Evolutionary conservation across 1,140 invertebrate species (phyloP).

Genomic region (Chelonus insularis): DNA sequence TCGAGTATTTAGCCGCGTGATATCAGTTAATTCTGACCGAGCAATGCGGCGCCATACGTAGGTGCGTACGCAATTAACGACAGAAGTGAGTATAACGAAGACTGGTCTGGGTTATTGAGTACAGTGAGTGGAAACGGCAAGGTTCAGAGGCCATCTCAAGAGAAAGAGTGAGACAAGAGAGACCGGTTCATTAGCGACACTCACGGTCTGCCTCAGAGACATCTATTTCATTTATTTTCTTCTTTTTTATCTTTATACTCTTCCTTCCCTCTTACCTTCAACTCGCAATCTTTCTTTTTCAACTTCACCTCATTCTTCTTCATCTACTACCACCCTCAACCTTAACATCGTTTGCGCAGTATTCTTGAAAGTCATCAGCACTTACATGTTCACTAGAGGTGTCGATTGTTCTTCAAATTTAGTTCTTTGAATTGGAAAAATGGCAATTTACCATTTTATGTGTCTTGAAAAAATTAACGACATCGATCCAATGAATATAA

Average conservation of each 20-base stretch:
- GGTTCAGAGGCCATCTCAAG: constrained; percentile 1
- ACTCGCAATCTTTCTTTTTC: background rate
- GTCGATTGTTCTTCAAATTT: constrained; percentile 1
- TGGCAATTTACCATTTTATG: constrained; percentile 6
- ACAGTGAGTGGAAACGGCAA: constrained; percentile 13
- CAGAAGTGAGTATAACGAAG: constrained; percentile 27
- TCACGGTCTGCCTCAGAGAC: constrained; percentile 22
- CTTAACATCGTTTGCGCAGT: background rate
- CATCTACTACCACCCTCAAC: background rate
- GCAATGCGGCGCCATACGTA: constrained; percentile 25
- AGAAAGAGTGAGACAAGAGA: constrained; percentile 28
- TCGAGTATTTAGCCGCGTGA: constrained; percentile 31
- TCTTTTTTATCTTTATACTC: constrained; percentile 10
- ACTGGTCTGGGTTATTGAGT: constrained; percentile 17
- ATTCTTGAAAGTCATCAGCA: constrained; percentile 1
- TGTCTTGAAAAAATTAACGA: background rate
- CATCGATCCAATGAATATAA: background rate
- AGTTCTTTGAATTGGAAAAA: background rate
- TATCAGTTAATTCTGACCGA: constrained; percentile 32
- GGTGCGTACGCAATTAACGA: constrained; percentile 32
- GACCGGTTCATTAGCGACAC: constrained; percentile 37
- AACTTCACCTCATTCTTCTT: constrained; percentile 20
- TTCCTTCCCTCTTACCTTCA: background rate
- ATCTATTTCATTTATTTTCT: constrained; percentile 32
- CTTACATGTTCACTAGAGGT: background rate